Base-by-base conservation (phyloP, 1,140 invertebrate genomes). In the Helicoverpa zea region DNA sequence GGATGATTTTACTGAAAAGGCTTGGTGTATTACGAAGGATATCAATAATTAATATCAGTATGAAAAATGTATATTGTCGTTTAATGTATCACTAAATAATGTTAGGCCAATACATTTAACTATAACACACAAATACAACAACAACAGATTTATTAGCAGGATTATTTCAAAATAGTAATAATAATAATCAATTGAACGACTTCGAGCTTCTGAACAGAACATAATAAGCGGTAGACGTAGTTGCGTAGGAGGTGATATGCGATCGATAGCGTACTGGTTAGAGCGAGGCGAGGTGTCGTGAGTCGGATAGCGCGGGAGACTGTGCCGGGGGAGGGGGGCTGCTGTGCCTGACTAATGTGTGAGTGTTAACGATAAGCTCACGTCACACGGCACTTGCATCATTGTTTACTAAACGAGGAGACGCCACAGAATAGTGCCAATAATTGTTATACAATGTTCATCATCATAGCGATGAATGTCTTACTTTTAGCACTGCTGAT, bases 261-360 rank as follows among this genome's bases (percentile, higher is more conserved):
- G 84, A 64, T 72, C 64, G 70, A 76, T 85, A 87, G 88, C 86
- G 83, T 84, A 86, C 81, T 74, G 86, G 87, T 91, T 89, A 92
- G 90, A 92, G 89, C 87, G 88, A 86, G 85, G 84, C 80, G 59
- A 59, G 79, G 73, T 82, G 79, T 83, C 83, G 86, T 74, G 88
- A 86, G 85, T 83, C 87, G 81, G 87, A 16, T 12, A 10, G 10
- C 51, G 18, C 29, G 16, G 68, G n/a, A 14, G 29, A 63, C 61
- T 35, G 61, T 29, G 61, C 61, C 35, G 52, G 52, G 43, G 64
- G 16, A 23, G 2, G 14, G 43, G n/a, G 64, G 35, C 35, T 49
- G 58, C 58, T 61, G 11, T 30, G 12, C 18, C 43, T 43, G 64
- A 49, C 64, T 68, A 68, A 23, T 49, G 43, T 68, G 29, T 61